Base-by-base conservation (phyloP, 2,113 vertebrate genomes). In the Menura novaehollandiae region DNA sequence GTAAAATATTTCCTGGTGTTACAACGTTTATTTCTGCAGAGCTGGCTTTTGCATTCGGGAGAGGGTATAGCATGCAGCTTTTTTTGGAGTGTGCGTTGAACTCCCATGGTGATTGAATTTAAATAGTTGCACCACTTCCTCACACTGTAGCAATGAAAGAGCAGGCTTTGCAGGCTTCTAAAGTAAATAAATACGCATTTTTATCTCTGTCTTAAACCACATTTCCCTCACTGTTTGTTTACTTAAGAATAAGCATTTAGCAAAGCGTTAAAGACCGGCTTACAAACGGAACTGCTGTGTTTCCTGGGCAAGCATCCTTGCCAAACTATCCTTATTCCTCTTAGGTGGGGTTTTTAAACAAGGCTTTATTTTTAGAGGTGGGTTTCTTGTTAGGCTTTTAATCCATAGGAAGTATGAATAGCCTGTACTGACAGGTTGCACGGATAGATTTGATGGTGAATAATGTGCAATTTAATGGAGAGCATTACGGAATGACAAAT, bases 51-150 rank as follows among this genome's bases (percentile, higher is more conserved):
- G 8, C 49, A 11, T 82, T 58, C 2, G 0, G 85, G 64, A 69
- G 78, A 85, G 74, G 91, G 37, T 56, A 51, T 41, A 89, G 87
- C 60, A 27, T 20, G 33, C 69, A 92, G 89, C 60, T 93, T 92
- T 92, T 76, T 92, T 88, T 92, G 76, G 74, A 76, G 83, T 20
- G 33, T 81, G 88, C 73, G 14, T 74, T 91, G 55, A 89, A 81
- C 89, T 95, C 73, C 91, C 89, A 19, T 87, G 87, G 83, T 72
- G 91, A 67, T 53, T 78, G 78, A 56, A 90, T 95, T 95, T 73
- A 85, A 86, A 85, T 86, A 88, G 66, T 88, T 94, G 82, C 75
- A 84, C 18, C 19, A 3, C 47, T 89, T 88, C 80, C 78, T 89
- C 68, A 7, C 44, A 1, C 46, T 53, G 41, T 47, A 60, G 66